Evolutionary conservation across 2,888 invertebrate species (phyloP).

Genomic region (Apotomis betuletana): DNA sequence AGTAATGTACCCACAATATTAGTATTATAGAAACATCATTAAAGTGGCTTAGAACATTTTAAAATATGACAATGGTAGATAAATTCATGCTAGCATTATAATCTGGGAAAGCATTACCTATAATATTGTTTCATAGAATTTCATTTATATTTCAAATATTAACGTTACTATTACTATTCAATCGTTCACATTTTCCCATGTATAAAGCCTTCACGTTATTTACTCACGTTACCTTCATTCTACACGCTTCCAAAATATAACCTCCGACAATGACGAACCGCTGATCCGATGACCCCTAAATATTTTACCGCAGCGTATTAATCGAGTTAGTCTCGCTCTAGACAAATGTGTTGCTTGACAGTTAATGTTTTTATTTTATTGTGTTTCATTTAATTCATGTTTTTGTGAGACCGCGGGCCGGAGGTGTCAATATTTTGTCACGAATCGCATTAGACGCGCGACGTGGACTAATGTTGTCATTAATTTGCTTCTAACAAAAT

Average conservation of each 20-base stretch:
- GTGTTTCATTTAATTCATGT: slow-evolving; percentile 68
- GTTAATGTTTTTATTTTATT: slow-evolving; percentile 67
- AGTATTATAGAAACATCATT: too few relatives aligned
- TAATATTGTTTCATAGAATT: too few relatives aligned
- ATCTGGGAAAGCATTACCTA: too few relatives aligned
- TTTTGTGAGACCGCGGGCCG: slow-evolving; percentile 61
- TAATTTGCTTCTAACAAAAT: slow-evolving; percentile 78
- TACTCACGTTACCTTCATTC: neutral
- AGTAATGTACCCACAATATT: too few relatives aligned
- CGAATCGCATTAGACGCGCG: slow-evolving; percentile 72
- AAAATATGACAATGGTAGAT: too few relatives aligned
- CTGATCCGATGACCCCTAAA: slow-evolving; percentile 57
- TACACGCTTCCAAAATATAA: slow-evolving; percentile 10
- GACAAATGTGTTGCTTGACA: slow-evolving; percentile 72
- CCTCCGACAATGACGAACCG: slow-evolving; percentile 37
- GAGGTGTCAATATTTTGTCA: slow-evolving; percentile 82
- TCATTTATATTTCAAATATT: too few relatives aligned
- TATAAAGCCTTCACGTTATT: slow-evolving; percentile 1
- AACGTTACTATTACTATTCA: too few relatives aligned
- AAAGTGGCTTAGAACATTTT: too few relatives aligned
- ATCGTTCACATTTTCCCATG: neutral
- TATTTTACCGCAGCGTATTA: slow-evolving; percentile 61
- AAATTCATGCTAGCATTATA: too few relatives aligned
- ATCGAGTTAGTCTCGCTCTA: slow-evolving; percentile 76
- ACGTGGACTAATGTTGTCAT: slow-evolving; percentile 78